Evolutionary conservation across 2,888 invertebrate genomes (phyloP), one percentile per base, ranked within the genome.

Genomic region (Ornithoptera priamus): DNA sequence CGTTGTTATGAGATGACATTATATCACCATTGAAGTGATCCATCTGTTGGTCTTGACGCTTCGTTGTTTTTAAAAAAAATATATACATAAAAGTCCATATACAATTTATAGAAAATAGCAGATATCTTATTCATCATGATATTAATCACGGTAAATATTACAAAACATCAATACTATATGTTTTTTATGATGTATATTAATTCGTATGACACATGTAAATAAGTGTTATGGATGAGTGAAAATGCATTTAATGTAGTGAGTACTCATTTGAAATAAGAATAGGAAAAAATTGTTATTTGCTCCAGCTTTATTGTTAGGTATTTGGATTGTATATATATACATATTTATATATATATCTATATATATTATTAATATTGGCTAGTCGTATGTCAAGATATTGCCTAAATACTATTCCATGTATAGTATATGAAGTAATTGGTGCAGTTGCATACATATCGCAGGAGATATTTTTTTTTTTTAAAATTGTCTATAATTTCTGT

Each of bases 161-260:
- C 15, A 42, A 59, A 42, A 50, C 65, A 58, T 56, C 62, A 73
- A 75, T 77, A 75, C 72, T 76, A 76, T 83, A 84, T 82, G 84
- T 70, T 53, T 66, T 57, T 58, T 66, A 62, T 59, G 36, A 63
- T 70, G 67, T 70, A 70, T 63, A 70, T 67, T 67, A 64, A 46
- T 67, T 59, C 42, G 53, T 70, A 67, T 46, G 67, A 61, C 62
- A 68, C 81, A 82, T 89, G 87, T 88, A 87, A 78, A 88, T 88
- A 87, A 84, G 78, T 82, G 83, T 83, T 80, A 81, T 73, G 67
- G 77, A 82, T 85, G 88, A 87, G 86, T 87, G 83, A 83, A 82
- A 83, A 81, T 89, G 89, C 90, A 90, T 90, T 89, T 89, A 90
- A 90, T 89, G 89, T 90, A 87, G 85, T 81, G 83, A 81, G 80